Evolutionary conservation across 2,888 invertebrate species (phyloP).

Genomic region (Acheta domesticus): DNA sequence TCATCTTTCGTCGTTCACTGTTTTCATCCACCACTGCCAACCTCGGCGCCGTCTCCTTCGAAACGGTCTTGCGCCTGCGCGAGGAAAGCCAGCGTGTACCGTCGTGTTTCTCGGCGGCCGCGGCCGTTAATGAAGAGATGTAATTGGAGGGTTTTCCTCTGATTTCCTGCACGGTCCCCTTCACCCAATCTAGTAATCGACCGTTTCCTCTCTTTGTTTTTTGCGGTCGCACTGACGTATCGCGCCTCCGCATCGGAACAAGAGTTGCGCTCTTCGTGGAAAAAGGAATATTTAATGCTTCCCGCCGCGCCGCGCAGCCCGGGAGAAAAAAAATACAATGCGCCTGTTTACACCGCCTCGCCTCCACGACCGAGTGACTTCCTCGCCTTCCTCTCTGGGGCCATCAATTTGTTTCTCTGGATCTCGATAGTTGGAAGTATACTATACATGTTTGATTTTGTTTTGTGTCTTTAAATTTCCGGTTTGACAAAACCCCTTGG

Average conservation of each 20-base stretch:
- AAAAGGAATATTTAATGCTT: constrained; percentile 5
- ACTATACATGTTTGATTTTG: too few relatives aligned
- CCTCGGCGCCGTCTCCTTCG: too few relatives aligned
- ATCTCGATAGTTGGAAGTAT: neutral
- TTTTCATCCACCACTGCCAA: too few relatives aligned
- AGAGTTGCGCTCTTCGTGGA: neutral
- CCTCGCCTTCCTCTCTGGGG: neutral
- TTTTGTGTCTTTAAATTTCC: too few relatives aligned
- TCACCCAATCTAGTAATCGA: neutral
- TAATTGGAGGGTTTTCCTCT: neutral
- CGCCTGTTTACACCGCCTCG: neutral
- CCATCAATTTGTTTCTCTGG: neutral
- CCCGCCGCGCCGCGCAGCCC: neutral
- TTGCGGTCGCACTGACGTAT: neutral
- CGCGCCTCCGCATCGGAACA: neutral
- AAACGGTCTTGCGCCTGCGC: too few relatives aligned
- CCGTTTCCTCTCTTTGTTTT: constrained; percentile 1
- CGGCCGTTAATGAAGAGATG: too few relatives aligned
- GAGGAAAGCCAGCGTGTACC: too few relatives aligned
- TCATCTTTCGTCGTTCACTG: too few relatives aligned
- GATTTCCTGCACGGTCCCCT: neutral
- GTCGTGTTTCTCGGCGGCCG: too few relatives aligned
- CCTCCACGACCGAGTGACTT: neutral
- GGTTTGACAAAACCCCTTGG: too few relatives aligned
- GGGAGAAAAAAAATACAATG: neutral